Evolutionary conservation across 2,888 invertebrate genomes (phyloP).

Genomic region (Eulithis testata): DNA sequence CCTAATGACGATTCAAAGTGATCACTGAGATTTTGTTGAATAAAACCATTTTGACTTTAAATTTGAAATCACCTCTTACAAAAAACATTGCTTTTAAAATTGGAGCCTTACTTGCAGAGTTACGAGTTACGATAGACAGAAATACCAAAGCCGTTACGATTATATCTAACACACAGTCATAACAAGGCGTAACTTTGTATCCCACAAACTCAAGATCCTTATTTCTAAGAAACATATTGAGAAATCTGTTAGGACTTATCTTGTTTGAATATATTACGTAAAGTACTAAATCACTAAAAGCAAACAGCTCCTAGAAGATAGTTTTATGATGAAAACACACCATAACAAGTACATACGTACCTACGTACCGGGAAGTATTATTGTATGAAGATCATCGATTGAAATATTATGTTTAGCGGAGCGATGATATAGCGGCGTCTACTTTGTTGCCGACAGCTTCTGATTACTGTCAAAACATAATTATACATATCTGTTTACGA

Average conservation of each 20-base stretch:
- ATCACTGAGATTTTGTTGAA: too few relatives aligned
- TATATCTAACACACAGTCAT: too few relatives aligned
- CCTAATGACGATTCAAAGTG: too few relatives aligned
- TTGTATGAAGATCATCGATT: conserved; percentile 11
- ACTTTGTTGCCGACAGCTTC: conserved; percentile 1
- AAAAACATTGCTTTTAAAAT: too few relatives aligned
- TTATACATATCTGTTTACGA: conserved; percentile 8
- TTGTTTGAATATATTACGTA: neutral
- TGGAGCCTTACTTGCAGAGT: too few relatives aligned
- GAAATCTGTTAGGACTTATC: neutral
- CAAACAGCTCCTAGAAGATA: conserved; percentile 16
- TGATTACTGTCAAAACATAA: conserved; percentile 11
- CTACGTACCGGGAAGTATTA: conserved; percentile 1
- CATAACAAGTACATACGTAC: neutral
- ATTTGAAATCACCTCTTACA: too few relatives aligned
- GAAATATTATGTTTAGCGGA: conserved; percentile 17
- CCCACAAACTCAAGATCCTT: neutral
- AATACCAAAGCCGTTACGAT: too few relatives aligned
- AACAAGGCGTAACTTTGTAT: neutral
- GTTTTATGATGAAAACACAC: conserved; percentile 12
- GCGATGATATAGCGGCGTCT: neutral
- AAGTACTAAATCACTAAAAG: conserved; percentile 18
- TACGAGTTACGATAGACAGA: too few relatives aligned
- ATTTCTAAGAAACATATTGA: neutral
- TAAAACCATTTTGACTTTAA: too few relatives aligned